These are phyloP conservation scores for Catamblyrhynchus diadema DNA, from an alignment of 2,797 vertebrate genomes.

Conservation along the genomic window DNA sequence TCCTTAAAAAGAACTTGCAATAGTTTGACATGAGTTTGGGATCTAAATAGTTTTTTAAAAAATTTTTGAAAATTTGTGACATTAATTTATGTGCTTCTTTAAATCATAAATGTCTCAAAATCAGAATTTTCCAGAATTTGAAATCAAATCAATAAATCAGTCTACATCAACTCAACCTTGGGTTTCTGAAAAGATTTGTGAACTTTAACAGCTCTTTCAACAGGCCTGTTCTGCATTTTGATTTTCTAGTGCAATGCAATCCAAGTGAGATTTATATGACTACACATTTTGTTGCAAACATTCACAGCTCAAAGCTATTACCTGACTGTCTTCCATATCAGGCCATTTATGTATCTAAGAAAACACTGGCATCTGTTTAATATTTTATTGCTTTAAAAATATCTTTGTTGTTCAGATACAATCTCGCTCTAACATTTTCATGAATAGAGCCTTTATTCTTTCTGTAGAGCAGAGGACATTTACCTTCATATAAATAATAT, in stretches of 20 bases:
- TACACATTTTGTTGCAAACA: constrained; percentile 37
- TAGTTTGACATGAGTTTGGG: neutral
- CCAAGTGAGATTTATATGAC: constrained; percentile 33
- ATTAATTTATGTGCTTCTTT: neutral
- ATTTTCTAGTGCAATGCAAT: neutral
- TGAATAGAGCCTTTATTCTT: constrained; percentile 11
- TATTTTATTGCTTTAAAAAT: constrained; percentile 55
- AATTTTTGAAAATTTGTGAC: neutral
- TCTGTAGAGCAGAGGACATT: neutral
- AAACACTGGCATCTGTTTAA: constrained; percentile 55
- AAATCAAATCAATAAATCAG: neutral
- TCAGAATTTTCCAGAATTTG: neutral
- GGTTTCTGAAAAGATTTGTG: constrained; percentile 9
- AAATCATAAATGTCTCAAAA: neutral
- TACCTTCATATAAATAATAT: neutral
- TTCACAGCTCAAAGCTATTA: constrained; percentile 37
- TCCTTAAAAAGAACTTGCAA: neutral
- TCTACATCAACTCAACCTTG: neutral
- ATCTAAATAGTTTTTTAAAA: neutral
- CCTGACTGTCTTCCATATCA: constrained; percentile 46
- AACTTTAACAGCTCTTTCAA: constrained; percentile 1
- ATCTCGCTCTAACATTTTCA: neutral
- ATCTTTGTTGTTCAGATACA: constrained; percentile 44
- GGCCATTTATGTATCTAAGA: constrained; percentile 30
- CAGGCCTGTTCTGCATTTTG: constrained; percentile 3